These are phyloP conservation scores for Bufo bufo DNA, from an alignment of 2,113 vertebrate species.

Conservation along the genomic window DNA sequence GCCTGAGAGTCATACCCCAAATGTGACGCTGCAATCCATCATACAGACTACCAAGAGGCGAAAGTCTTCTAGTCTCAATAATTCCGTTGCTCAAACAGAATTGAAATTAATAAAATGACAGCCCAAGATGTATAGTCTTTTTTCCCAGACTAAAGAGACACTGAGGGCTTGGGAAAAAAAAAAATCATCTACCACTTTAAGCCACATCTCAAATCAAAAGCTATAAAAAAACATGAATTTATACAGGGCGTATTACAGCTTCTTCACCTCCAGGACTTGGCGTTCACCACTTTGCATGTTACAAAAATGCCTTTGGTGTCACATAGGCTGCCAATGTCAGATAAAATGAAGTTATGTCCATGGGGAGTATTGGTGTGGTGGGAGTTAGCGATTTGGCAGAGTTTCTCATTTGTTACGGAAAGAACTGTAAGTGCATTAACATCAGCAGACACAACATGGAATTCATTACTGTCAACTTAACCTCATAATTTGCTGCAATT, in stretches of 20 bases:
- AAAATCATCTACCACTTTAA: not conserved
- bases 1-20: constrained; percentile 43
- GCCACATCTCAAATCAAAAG: not conserved
- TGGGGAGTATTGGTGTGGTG: constrained; percentile 3
- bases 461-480: constrained; percentile 54
- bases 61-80: constrained; percentile 50
- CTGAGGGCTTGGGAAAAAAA: constrained; percentile 2
- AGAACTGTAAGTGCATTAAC: constrained; percentile 42
- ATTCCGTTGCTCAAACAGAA: constrained; percentile 44
- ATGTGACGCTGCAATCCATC: constrained; percentile 40
- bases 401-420: constrained; percentile 21
- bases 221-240: not conserved
- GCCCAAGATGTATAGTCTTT: constrained; percentile 43
- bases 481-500: constrained; percentile 45
- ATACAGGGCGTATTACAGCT: not conserved
- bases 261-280: not conserved
- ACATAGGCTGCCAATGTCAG: constrained; percentile 23
- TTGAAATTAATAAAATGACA: constrained; percentile 53
- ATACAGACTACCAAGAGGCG: constrained; percentile 29
- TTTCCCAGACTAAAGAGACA: constrained; percentile 16
- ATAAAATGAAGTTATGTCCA: constrained; percentile 26
- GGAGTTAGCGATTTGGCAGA: constrained; percentile 36
- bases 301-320: constrained; percentile 10
- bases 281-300: not conserved
- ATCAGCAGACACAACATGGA: constrained; percentile 48